Conservation (phyloP, 2,113 vertebrate species). For the Hemibates koningsi region DNA sequence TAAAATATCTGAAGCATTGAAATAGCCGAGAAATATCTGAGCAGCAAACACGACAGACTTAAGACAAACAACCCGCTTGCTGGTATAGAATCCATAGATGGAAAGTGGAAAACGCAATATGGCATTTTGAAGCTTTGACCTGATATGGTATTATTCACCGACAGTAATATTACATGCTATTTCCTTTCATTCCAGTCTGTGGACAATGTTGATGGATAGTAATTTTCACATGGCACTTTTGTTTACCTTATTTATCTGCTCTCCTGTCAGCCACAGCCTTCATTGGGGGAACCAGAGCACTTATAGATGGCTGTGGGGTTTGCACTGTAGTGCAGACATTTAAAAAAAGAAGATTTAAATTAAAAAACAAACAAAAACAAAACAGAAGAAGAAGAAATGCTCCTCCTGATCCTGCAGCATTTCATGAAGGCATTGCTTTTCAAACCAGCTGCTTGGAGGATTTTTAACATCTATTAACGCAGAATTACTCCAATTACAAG, state of each 20-base stretch:
- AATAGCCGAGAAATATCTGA: background rate
- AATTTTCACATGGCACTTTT: conserved; percentile 62
- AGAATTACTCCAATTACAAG: conserved; percentile 99
- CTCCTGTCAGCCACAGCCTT: conserved; percentile 34
- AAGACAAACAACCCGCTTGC: conserved; percentile 42
- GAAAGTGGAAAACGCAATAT: conserved; percentile 45
- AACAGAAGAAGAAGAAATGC: background rate
- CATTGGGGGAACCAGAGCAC: conserved; percentile 29
- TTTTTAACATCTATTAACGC: conserved; percentile 90
- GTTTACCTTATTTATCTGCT: conserved; percentile 60
- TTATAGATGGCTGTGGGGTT: conserved; percentile 48
- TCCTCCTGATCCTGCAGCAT: conserved; percentile 64
- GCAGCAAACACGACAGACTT: conserved; percentile 25
- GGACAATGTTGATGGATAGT: conserved; percentile 59
- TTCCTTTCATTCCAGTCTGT: conserved; percentile 53
- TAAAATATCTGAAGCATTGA: conserved; percentile 14
- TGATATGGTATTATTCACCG: conserved; percentile 61
- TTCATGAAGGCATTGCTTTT: conserved; percentile 55
- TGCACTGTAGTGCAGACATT: conserved; percentile 29
- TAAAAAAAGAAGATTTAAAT: background rate
- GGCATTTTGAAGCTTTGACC: conserved; percentile 53
- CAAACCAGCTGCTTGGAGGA: conserved; percentile 81
- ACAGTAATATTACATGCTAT: conserved; percentile 56
- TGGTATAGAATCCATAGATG: conserved; percentile 36
- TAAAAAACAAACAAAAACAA: fast-evolving